Percentiles rank a stretch among this genome's conserved stretches.
Conservation (phyloP, 2,797 vertebrate genomes). For the Strix occidentalis region DNA sequence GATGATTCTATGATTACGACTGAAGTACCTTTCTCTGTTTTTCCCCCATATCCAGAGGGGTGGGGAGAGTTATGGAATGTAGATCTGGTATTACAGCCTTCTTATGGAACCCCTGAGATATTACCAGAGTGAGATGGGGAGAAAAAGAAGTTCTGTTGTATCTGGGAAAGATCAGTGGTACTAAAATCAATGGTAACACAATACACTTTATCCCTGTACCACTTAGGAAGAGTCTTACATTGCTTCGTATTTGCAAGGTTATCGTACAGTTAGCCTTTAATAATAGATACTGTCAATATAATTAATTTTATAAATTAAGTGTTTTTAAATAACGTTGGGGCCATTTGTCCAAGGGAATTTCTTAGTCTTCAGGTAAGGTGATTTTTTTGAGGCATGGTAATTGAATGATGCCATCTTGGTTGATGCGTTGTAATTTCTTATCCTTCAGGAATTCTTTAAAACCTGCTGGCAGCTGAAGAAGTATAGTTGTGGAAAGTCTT, state of each 20-base stretch:
- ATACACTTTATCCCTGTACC: fast-evolving
- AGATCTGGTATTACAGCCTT: fast-evolving
- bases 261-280: neutral
- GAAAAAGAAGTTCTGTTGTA: neutral
- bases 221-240: neutral
- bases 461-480: neutral
- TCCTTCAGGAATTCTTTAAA: neutral
- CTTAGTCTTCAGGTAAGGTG: neutral
- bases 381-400: neutral
- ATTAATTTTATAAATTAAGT: neutral
- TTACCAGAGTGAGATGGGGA: neutral
- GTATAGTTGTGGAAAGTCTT: neutral
- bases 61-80: neutral
- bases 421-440: neutral
- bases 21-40: neutral
- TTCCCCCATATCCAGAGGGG: neutral
- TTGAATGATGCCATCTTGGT: neutral
- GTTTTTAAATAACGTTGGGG: neutral
- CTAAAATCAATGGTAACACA: neutral
- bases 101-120: neutral
- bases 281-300: neutral
- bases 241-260: neutral
- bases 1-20: neutral
- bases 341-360: neutral
- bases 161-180: neutral